phyloP scores from a whole-genome alignment of 2,113 vertebrate species.

The Ailuropoda melanoleuca region DNA sequence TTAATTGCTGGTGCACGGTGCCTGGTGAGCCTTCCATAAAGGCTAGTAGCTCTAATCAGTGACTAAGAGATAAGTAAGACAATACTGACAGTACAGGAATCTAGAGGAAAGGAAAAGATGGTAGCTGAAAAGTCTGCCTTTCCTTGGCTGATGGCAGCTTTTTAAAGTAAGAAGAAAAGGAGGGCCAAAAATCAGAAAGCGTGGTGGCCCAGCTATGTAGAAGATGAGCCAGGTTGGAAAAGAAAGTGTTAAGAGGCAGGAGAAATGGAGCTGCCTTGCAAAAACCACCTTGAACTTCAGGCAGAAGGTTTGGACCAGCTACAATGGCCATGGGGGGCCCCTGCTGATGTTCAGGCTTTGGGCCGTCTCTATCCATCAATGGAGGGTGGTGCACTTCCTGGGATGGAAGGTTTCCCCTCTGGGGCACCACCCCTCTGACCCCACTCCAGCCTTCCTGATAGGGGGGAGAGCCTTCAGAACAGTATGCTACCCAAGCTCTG shows the following conservation, averaged over 20 bases:
- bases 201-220: background rate
- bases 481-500: no score
- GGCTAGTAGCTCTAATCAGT: background rate
- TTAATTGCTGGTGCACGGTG: background rate
- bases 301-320: background rate
- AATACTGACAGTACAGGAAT: background rate
- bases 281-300: conserved; percentile 23
- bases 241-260: background rate
- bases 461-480: background rate
- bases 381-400: background rate
- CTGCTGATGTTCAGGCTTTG: background rate
- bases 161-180: background rate
- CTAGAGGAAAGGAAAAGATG: background rate
- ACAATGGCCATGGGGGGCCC: no score
- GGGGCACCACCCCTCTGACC: background rate
- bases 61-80: background rate
- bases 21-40: background rate
- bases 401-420: background rate
- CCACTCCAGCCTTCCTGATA: background rate
- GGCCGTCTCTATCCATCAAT: background rate
- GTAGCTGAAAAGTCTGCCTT: background rate
- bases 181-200: background rate
- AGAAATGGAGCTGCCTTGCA: background rate
- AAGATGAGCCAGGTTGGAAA: background rate
- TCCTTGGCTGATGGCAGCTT: background rate